These are phyloP conservation scores for Cottus gobio DNA, from an alignment of 2,113 vertebrate species.

Conservation along the genomic window DNA sequence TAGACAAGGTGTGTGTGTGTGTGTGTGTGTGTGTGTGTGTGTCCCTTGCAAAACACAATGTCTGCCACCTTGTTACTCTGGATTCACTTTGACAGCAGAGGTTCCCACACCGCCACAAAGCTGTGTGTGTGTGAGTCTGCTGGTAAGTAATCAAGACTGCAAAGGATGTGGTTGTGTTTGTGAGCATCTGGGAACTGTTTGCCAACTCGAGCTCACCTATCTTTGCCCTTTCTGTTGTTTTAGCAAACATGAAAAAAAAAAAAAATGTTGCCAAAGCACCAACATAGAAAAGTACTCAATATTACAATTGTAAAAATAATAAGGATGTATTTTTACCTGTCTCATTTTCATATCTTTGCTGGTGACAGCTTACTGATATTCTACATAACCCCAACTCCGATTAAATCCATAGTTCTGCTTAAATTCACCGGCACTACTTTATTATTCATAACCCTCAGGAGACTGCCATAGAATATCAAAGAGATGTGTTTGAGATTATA, in stretches of 20 bases:
- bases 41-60: conserved; percentile 30
- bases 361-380: background rate
- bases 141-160: conserved; percentile 16
- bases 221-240: conserved; percentile 9
- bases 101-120: conserved; percentile 46
- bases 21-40: background rate
- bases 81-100: conserved; percentile 48
- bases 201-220: conserved; percentile 23
- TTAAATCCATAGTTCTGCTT: conserved; percentile 8
- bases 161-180: conserved; percentile 16
- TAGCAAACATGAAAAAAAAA: no score
- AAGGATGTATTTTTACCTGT: background rate
- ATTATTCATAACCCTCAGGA: conserved; percentile 18
- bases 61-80: conserved; percentile 66
- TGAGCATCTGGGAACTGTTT: conserved; percentile 38
- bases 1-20: conserved; percentile 1
- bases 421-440: conserved; percentile 7
- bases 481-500: background rate
- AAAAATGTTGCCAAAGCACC: no score
- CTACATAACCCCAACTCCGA: background rate
- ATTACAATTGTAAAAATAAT: background rate
- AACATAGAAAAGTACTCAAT: no score
- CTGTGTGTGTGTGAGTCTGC: conserved; percentile 27
- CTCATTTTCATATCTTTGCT: background rate
- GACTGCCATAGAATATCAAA: background rate